Evolutionary conservation across 2,888 invertebrate genomes (phyloP).

Genomic region (Brachyptera risi): DNA sequence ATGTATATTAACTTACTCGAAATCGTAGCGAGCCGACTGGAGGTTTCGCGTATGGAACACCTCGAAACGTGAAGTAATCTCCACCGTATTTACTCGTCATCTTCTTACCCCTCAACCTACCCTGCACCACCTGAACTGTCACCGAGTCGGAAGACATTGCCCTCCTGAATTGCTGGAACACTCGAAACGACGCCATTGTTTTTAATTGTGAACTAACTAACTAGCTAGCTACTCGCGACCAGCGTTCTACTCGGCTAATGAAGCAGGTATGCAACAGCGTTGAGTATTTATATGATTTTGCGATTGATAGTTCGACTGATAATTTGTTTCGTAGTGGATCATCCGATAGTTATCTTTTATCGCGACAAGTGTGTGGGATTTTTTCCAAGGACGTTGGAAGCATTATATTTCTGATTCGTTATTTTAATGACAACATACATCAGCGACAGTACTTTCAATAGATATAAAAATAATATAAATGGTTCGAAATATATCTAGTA

Average conservation of each 20-base stretch:
- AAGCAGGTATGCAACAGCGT: too few relatives aligned
- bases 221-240: too few relatives aligned
- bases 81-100: conserved; percentile 3
- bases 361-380: background rate
- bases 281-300: too few relatives aligned
- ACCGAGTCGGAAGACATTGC: conserved; percentile 6
- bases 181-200: conserved; percentile 1
- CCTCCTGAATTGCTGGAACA: background rate
- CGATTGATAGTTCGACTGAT: too few relatives aligned
- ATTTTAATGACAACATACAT: too few relatives aligned
- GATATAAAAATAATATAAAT: too few relatives aligned
- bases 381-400: background rate
- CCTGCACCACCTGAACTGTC: conserved; percentile 22
- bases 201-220: too few relatives aligned
- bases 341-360: background rate
- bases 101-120: conserved; percentile 16
- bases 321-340: too few relatives aligned
- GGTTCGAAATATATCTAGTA: too few relatives aligned
- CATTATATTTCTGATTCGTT: background rate
- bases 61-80: conserved; percentile 22
- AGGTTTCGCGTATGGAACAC: conserved; percentile 14
- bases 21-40: conserved; percentile 9
- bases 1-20: background rate
- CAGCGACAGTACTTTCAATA: too few relatives aligned
- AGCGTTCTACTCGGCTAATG: too few relatives aligned